Conservation (phyloP, 2,797 vertebrate species). For the Pangasius larnaudii region DNA sequence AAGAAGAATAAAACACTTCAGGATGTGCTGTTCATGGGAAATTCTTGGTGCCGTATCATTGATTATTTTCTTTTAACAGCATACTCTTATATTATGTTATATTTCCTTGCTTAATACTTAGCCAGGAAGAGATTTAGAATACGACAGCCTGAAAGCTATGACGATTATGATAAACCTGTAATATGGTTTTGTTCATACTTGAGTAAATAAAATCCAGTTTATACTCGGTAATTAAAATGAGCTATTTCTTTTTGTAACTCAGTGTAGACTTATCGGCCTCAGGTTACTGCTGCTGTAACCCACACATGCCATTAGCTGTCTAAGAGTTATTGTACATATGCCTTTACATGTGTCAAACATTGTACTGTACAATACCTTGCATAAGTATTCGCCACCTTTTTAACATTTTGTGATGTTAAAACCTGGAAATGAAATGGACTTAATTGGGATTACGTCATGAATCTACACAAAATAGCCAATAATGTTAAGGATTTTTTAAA, state of each 20-base stretch:
- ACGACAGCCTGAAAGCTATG: neutral
- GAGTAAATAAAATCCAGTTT: neutral
- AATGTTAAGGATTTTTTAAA: neutral
- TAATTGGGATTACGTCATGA: neutral
- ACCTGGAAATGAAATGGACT: neutral
- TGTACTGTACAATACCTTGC: neutral
- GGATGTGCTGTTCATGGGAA: too few relatives aligned
- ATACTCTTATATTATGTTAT: neutral
- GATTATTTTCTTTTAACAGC: neutral
- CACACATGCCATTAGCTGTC: slow-evolving; percentile 1
- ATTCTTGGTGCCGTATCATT: neutral
- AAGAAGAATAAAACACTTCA: too few relatives aligned
- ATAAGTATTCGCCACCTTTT: neutral
- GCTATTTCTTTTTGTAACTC: slow-evolving; percentile 5
- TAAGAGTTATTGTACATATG: neutral
- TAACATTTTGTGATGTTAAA: neutral
- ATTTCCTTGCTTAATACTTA: neutral
- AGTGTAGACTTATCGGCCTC: neutral
- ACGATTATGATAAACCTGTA: neutral
- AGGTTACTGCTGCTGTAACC: slow-evolving; percentile 2
- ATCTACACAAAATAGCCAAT: neutral
- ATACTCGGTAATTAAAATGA: neutral
- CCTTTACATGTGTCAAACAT: neutral
- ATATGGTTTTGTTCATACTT: neutral
- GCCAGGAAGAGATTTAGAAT: neutral